phyloP scores from a whole-genome alignment of 2,113 vertebrate species.

The Eretmochelys imbricata region DNA sequence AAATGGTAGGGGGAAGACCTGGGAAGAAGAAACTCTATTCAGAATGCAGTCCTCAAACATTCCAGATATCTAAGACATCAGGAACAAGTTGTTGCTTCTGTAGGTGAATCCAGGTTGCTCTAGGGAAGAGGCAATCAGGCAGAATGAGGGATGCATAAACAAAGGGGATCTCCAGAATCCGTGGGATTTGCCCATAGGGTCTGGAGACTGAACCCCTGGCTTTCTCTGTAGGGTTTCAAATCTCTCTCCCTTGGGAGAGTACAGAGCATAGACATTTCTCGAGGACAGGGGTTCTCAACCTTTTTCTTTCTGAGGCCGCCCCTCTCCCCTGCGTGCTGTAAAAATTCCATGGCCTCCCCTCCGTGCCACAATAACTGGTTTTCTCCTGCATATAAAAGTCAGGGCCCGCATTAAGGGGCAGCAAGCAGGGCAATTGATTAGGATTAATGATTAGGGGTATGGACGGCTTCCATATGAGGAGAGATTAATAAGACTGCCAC shows the following conservation, averaged over 20 bases:
- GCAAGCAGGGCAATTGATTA: no score
- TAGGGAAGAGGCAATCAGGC: not conserved
- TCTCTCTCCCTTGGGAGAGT: not conserved
- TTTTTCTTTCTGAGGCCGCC: no score
- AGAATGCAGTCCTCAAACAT: not conserved
- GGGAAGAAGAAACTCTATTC: accelerated
- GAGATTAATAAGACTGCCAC: no score
- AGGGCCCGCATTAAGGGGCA: no score
- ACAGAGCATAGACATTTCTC: not conserved
- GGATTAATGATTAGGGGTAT: no score
- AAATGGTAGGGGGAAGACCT: not conserved
- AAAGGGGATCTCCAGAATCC: not conserved
- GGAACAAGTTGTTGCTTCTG: not conserved
- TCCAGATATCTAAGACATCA: accelerated
- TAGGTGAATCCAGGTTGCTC: not conserved
- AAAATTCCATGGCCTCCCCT: no score
- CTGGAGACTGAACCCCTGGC: not conserved
- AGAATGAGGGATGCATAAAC: accelerated
- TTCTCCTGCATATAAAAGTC: no score
- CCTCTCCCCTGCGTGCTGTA: no score
- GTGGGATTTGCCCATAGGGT: not conserved
- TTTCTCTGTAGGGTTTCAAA: not conserved
- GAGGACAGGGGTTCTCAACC: not conserved
- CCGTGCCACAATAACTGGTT: no score
- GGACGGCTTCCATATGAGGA: no score